Evolutionary conservation across 2,113 vertebrate species (phyloP).

Genomic region (Neodontobutis hainanensis): DNA sequence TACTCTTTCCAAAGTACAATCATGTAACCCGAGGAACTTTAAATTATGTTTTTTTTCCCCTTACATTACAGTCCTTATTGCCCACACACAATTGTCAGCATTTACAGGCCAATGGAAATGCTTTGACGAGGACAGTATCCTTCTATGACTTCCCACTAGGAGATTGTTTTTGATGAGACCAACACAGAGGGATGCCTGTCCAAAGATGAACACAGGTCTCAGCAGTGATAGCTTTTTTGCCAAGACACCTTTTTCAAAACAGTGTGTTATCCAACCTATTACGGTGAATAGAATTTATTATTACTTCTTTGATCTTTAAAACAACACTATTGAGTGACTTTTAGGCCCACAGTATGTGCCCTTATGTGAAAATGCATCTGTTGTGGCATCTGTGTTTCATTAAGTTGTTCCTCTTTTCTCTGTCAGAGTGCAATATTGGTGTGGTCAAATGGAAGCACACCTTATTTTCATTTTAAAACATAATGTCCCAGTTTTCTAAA

Average conservation of each 20-base stretch:
- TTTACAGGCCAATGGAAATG: not conserved
- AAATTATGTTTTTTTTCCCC: not conserved
- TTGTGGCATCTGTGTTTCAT: no score
- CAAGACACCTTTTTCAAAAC: not conserved
- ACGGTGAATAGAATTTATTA: not conserved
- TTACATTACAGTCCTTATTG: not conserved
- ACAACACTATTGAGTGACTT: no score
- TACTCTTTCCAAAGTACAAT: constrained; percentile 8
- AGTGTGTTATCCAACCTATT: not conserved
- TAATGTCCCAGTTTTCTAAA: not conserved
- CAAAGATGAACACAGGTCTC: constrained; percentile 7
- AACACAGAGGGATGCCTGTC: constrained; percentile 3
- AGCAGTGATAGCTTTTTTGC: constrained; percentile 5
- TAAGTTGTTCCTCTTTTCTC: no score
- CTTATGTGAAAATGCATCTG: no score
- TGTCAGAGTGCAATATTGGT: no score
- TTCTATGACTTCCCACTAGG: constrained; percentile 1
- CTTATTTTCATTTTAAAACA: not conserved
- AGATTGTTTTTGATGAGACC: constrained; percentile 14
- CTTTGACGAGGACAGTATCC: not conserved
- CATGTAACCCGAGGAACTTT: not conserved
- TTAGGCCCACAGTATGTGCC: no score
- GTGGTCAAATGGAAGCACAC: no score
- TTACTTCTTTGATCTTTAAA: not conserved
- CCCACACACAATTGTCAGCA: not conserved